Conservation (phyloP, 2,797 vertebrate species). For the Kryptolebias ocellatus region DNA sequence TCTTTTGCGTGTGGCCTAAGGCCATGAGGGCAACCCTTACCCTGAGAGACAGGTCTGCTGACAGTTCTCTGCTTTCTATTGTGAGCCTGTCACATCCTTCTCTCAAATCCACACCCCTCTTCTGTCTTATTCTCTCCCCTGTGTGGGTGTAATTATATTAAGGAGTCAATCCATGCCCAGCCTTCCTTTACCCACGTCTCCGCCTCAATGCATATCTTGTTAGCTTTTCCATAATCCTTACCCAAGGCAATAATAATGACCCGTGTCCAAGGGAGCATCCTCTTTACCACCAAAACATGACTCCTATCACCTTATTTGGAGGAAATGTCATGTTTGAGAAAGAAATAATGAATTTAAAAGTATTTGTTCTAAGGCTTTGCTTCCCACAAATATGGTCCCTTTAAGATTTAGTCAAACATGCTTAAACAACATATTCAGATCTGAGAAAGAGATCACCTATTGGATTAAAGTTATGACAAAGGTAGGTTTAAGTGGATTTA, state of each 20-base stretch:
- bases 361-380: constrained; percentile 12
- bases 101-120: constrained; percentile 66
- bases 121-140: constrained; percentile 67
- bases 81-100: constrained; percentile 81
- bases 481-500: constrained; percentile 22
- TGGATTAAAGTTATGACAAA: constrained; percentile 21
- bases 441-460: constrained; percentile 19
- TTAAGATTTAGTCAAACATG: background rate
- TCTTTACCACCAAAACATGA: constrained; percentile 32
- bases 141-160: constrained; percentile 87
- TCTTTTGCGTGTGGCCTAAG: constrained; percentile 69
- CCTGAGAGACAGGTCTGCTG: constrained; percentile 78
- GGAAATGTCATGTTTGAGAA: constrained; percentile 9
- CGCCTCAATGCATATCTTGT: constrained; percentile 80
- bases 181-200: constrained; percentile 71
- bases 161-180: constrained; percentile 75
- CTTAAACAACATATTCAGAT: background rate
- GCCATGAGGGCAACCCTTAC: constrained; percentile 70
- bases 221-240: constrained; percentile 79
- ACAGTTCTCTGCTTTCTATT: constrained; percentile 80
- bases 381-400: constrained; percentile 27
- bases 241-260: constrained; percentile 80
- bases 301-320: constrained; percentile 24
- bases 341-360: constrained; percentile 25
- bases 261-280: constrained; percentile 42